Evolutionary conservation across 2,113 vertebrate species (phyloP).

Genomic region (Tachuris rubrigastra): DNA sequence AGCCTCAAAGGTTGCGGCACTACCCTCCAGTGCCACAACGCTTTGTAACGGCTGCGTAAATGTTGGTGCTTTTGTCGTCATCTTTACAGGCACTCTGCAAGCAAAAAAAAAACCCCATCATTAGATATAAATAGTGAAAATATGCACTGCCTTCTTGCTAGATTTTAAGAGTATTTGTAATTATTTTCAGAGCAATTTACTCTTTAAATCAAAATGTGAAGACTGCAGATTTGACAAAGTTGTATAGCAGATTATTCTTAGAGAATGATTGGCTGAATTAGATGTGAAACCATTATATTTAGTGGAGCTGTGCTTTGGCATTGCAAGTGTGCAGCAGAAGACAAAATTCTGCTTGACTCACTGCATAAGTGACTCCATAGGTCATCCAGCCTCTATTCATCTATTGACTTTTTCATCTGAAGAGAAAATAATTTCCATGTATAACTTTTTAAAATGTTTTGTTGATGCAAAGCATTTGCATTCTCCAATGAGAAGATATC

Average conservation of each 20-base stretch:
- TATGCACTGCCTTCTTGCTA: background rate
- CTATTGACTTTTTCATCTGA: background rate
- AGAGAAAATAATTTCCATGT: background rate
- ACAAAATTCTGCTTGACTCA: background rate
- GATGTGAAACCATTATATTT: background rate
- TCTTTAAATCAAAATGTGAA: background rate
- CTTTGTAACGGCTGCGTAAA: constrained; percentile 97
- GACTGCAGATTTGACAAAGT: background rate
- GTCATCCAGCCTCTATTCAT: background rate
- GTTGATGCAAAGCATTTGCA: background rate
- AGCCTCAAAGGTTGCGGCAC: constrained; percentile 98
- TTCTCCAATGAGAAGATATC: background rate
- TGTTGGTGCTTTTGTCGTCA: constrained; percentile 93
- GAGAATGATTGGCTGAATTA: background rate
- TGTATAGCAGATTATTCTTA: background rate
- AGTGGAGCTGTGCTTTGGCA: background rate
- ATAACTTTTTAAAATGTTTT: background rate
- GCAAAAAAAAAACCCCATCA: background rate
- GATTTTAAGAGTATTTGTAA: background rate
- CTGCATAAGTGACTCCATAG: constrained; percentile 18
- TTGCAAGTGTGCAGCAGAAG: background rate
- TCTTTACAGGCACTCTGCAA: constrained; percentile 90
- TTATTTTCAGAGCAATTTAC: background rate
- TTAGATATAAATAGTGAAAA: background rate
- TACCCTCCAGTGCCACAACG: constrained; percentile 99